phyloP scores from a whole-genome alignment of 2,113 vertebrate genomes.

The Phaetusa simplex region DNA sequence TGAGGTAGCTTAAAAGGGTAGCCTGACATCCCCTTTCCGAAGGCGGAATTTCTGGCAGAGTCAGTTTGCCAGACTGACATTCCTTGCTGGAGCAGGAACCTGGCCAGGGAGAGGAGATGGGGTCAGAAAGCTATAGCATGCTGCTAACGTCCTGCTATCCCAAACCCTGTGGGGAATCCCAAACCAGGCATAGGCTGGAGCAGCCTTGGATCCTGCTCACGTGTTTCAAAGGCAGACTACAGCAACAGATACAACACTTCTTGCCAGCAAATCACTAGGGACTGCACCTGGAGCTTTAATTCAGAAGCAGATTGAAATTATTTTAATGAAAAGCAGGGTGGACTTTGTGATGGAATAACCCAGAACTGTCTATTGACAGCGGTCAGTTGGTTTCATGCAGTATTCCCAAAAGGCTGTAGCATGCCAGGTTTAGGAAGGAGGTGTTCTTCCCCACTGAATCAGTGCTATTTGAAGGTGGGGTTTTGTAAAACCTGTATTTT shows the following conservation, averaged over 20 bases:
- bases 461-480: neutral
- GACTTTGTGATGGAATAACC: neutral
- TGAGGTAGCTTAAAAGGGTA: neutral
- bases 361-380: neutral
- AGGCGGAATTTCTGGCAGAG: neutral
- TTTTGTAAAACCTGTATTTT: neutral
- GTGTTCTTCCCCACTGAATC: neutral
- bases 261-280: neutral
- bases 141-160: neutral
- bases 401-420: neutral
- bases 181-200: neutral
- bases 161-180: neutral
- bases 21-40: neutral
- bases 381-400: neutral
- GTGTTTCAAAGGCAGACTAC: neutral
- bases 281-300: slow-evolving; percentile 8
- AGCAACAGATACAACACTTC: neutral
- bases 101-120: neutral
- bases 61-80: neutral
- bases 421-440: neutral
- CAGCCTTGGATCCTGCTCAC: neutral
- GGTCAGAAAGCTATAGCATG: neutral
- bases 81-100: neutral
- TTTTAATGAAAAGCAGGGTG: slow-evolving; percentile 13
- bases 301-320: slow-evolving; percentile 15